phyloP scores from a whole-genome alignment of 2,797 vertebrate genomes.

The Austrolebias charrua region DNA sequence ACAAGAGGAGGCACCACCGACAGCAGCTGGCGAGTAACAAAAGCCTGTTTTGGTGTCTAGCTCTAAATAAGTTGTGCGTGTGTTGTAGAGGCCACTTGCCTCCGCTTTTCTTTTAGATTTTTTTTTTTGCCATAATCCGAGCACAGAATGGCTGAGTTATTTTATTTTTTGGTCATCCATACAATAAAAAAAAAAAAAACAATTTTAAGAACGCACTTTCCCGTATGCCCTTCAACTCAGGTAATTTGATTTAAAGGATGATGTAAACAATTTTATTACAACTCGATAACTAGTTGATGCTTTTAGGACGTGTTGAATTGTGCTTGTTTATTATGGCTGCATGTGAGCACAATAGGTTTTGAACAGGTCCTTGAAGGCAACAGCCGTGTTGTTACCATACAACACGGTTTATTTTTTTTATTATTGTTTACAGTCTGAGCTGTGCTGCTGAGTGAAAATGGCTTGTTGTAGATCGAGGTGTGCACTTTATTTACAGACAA shows the following conservation, averaged over 20 bases:
- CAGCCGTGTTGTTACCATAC: constrained; percentile 25
- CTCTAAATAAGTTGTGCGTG: constrained; percentile 73
- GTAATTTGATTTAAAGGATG: constrained; percentile 55
- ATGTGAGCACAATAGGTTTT: constrained; percentile 69
- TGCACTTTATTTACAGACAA: constrained; percentile 52
- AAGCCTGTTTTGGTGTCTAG: constrained; percentile 71
- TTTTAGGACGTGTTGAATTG: background rate
- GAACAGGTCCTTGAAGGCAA: constrained; percentile 62
- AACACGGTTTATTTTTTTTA: constrained; percentile 1
- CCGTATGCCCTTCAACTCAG: constrained; percentile 49
- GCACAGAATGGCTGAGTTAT: constrained; percentile 54
- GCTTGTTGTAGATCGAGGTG: constrained; percentile 50
- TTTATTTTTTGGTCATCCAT: constrained; percentile 23
- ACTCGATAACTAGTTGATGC: constrained; percentile 16
- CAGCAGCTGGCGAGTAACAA: constrained; percentile 82
- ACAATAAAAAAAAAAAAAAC: constrained; percentile 55
- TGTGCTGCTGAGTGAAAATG: constrained; percentile 40
- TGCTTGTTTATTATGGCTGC: constrained; percentile 63
- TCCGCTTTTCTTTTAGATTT: constrained; percentile 29
- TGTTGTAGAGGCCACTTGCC: constrained; percentile 62
- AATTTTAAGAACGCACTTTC: constrained; percentile 57
- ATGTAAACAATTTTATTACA: constrained; percentile 15
- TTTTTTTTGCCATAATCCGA: constrained; percentile 49
- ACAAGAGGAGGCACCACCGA: constrained; percentile 72
- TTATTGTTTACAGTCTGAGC: background rate